phyloP scores from a whole-genome alignment of 2,888 invertebrate species.

The Agonum fuliginosum region DNA sequence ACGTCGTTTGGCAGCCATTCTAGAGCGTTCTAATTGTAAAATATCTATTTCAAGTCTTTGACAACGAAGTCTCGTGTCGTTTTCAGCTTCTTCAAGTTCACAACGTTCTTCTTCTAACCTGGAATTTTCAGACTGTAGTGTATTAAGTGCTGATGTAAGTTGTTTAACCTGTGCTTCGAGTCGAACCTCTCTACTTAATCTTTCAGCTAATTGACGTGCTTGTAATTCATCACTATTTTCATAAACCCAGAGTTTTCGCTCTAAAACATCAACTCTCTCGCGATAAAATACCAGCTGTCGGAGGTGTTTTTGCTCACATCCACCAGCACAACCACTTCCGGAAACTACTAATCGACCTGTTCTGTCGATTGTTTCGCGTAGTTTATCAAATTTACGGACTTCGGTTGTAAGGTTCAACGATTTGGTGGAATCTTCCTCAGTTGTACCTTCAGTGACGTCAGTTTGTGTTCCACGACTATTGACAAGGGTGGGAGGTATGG shows the following conservation, averaged over 20 bases:
- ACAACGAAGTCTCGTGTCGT: too few species aligned
- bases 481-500: background rate
- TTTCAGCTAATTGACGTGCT: constrained; percentile 77
- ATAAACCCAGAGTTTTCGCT: constrained; percentile 80
- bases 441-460: constrained; percentile 67
- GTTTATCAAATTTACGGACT: constrained; percentile 79
- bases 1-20: constrained; percentile 66
- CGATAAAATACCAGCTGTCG: background rate
- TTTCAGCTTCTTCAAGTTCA: too few species aligned
- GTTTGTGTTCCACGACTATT: constrained; percentile 75
- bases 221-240: constrained; percentile 80
- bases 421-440: constrained; percentile 72
- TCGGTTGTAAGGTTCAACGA: constrained; percentile 75
- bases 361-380: constrained; percentile 77
- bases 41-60: constrained; percentile 69
- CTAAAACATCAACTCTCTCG: too few species aligned
- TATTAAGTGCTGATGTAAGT: constrained; percentile 74
- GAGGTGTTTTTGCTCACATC: constrained; percentile 38
- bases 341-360: constrained; percentile 65
- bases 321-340: constrained; percentile 69
- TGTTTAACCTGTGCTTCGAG: constrained; percentile 73
- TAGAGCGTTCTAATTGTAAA: constrained; percentile 64
- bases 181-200: constrained; percentile 78
- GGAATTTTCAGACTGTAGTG: constrained; percentile 79
- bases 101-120: too few species aligned